Base-by-base conservation (phyloP, 2,797 vertebrate species). In the Myioborus miniatus region DNA sequence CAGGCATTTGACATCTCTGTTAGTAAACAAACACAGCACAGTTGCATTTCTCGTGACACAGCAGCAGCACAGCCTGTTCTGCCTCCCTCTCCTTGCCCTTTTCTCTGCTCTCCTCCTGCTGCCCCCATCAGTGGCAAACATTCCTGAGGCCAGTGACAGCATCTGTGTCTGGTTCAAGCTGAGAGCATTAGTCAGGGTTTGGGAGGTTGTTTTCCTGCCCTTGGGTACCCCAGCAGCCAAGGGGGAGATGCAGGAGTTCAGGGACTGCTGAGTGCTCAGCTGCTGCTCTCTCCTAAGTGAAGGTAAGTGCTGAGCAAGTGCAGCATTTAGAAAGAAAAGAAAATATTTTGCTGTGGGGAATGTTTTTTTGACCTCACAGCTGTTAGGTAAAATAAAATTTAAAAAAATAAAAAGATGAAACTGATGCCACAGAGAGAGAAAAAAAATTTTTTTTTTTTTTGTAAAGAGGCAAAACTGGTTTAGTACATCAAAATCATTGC, bases 301-400 rank as follows among this genome's bases (percentile, higher is more conserved):
- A 92, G 92, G 64, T 3, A 94, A 94, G 75, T 74, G 52, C 75
- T 0, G 2, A 95, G 80, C 90, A 96, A 94, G 81, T 46, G 13
- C 77, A 90, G 87, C 91, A 87, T 85, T 97, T 97, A 96, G 95
- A 96, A 95, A 89, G 5, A 64, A 90, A 97, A 78, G 92, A 84
- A 96, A 96, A 94, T 78, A 70, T 93, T 92, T 95, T 90, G 77
- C 82, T 29, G 10, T 70, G 59, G 82, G 78, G 36, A 75, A 41
- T 27, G 32, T 17, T 52, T 87, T 27, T 49, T 55, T 36, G 72
- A 95, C 65, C 75, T 46, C 22, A 43, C 52, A 16, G 20, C 78
- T 87, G 8, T 78, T 87, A 70, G 7, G 49, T 58, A 90, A 92
- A 95, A 62, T 69, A n/a, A 26, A 24, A 18, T 39, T 37, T 37